phyloP scores from a whole-genome alignment of 1,140 invertebrate genomes.

The Nephotettix cincticeps region DNA sequence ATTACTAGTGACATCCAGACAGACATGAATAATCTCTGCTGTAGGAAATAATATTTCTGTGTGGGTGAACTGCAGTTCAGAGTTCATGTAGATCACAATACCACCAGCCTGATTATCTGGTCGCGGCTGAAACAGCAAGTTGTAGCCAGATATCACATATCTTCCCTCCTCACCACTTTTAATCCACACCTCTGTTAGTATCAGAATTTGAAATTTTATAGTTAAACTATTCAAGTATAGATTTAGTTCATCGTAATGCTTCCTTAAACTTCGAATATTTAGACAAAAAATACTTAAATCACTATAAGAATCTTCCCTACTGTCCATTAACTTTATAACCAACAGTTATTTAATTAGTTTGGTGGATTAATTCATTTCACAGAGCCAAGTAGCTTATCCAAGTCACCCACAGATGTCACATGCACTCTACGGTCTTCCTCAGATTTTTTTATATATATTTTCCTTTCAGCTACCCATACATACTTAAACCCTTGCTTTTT shows the following conservation, averaged over 20 bases:
- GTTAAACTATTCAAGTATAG: not conserved
- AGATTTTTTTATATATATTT: no score
- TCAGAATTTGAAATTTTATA: not conserved
- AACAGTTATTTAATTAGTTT: no score
- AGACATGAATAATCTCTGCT: not conserved
- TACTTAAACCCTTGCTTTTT: no score
- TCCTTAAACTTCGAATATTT: not conserved
- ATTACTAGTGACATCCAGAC: not conserved
- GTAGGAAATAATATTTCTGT: not conserved
- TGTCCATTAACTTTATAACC: no score
- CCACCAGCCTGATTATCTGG: conserved; percentile 2
- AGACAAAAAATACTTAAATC: not conserved
- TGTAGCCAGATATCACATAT: not conserved
- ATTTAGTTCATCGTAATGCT: not conserved
- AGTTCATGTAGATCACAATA: not conserved
- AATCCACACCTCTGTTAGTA: not conserved
- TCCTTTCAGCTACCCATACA: no score
- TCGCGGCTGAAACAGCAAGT: not conserved
- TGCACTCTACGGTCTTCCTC: no score
- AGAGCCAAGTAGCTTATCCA: no score
- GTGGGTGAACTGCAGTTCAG: not conserved
- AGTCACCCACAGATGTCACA: no score
- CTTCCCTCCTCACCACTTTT: not conserved
- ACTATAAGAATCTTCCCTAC: not conserved
- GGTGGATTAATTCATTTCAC: no score